A percentile compares a stretch with the other conserved stretches of the same genome.
Conservation (phyloP, 2,888 invertebrate species). For the Diogma glabrata region DNA sequence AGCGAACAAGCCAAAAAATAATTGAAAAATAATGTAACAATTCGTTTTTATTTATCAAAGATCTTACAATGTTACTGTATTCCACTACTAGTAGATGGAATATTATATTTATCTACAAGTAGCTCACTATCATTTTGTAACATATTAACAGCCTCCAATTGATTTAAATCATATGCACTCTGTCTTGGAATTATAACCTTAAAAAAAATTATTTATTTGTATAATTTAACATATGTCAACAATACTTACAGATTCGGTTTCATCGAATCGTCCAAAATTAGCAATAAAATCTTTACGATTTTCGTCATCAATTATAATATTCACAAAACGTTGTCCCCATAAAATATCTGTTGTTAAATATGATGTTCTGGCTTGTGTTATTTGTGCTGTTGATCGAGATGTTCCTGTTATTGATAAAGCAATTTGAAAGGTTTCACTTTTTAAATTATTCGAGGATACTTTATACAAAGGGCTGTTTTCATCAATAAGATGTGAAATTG, state of each 20-base stretch:
- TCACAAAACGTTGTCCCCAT: slow-evolving; percentile 73
- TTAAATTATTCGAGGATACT: slow-evolving; percentile 61
- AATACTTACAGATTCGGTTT: slow-evolving; percentile 29
- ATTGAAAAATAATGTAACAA: neutral
- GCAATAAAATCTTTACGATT: slow-evolving; percentile 46
- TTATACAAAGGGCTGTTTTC: slow-evolving; percentile 62
- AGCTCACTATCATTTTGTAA: too few relatives aligned
- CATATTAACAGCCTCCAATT: too few relatives aligned
- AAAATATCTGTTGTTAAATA: slow-evolving; percentile 69
- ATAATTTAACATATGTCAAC: too few relatives aligned
- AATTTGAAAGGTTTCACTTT: slow-evolving; percentile 61
- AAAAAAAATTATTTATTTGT: too few relatives aligned
- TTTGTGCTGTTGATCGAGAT: slow-evolving; percentile 62
- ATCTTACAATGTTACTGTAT: neutral
- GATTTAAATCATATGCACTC: too few relatives aligned
- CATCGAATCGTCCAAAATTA: slow-evolving; percentile 33
- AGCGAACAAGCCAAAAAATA: neutral
- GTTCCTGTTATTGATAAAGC: slow-evolving; percentile 74
- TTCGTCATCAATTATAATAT: slow-evolving; percentile 45
- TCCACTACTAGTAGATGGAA: neutral
- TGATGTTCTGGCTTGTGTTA: slow-evolving; percentile 61
- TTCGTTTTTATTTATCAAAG: neutral
- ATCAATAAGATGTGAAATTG: slow-evolving; percentile 66
- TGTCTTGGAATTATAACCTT: too few relatives aligned
- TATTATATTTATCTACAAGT: too few relatives aligned